These are phyloP conservation scores for Adrianichthys oophorus DNA, from an alignment of 2,797 vertebrate genomes.

Conservation along the genomic window DNA sequence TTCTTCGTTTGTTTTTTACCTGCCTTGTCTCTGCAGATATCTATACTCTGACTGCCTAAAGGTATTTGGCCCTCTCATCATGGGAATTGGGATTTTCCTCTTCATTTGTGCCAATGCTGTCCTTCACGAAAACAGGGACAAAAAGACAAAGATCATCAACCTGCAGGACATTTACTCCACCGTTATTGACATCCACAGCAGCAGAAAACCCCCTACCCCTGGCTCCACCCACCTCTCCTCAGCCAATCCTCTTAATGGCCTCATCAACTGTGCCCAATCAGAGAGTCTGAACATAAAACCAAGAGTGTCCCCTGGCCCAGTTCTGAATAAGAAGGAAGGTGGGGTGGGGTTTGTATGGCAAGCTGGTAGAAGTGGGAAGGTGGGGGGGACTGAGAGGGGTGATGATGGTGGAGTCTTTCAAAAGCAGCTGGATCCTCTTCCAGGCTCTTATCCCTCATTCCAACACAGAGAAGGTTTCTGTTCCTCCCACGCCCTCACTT, in stretches of 20 bases:
- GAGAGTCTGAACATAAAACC: constrained; percentile 52
- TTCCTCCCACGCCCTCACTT: constrained; percentile 22
- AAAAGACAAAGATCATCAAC: constrained; percentile 95
- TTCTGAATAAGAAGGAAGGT: constrained; percentile 11
- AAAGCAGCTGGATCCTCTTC: constrained; percentile 3
- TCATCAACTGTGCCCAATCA: constrained; percentile 54
- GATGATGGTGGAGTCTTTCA: constrained; percentile 47
- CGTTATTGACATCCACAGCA: constrained; percentile 90
- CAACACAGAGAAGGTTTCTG: constrained; percentile 4
- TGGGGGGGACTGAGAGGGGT: constrained; percentile 1
- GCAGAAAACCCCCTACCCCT: constrained; percentile 49
- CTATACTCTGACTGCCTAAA: constrained; percentile 94
- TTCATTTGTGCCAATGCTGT: constrained; percentile 97
- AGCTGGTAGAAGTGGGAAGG: constrained; percentile 49
- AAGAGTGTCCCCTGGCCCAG: constrained; percentile 6
- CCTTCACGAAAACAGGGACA: constrained; percentile 92
- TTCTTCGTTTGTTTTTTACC: not conserved
- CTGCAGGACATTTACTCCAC: constrained; percentile 95
- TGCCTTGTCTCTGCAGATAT: constrained; percentile 64
- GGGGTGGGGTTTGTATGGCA: not conserved
- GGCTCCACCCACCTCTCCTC: constrained; percentile 72
- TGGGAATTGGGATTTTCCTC: constrained; percentile 96
- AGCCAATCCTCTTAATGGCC: constrained; percentile 46
- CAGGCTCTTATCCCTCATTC: not conserved
- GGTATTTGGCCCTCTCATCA: constrained; percentile 92